Evolutionary conservation across 2,797 vertebrate genomes (phyloP).

Genomic region (Balearica regulorum): DNA sequence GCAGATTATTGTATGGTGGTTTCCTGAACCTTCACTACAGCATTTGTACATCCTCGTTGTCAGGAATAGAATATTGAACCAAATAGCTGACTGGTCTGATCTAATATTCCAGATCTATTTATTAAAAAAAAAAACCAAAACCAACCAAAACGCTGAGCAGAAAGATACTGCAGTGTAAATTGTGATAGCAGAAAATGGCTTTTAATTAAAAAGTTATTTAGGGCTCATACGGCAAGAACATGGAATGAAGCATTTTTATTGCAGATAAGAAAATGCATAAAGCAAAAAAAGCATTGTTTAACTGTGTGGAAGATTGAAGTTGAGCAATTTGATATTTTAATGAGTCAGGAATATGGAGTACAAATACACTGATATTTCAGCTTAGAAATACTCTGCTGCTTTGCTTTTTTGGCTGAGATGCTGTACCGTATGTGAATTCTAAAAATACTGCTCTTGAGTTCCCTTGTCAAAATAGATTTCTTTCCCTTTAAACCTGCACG

Average conservation of each 20-base stretch:
- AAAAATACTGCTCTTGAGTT: not conserved
- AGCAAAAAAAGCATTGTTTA: constrained; percentile 24
- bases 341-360: constrained; percentile 28
- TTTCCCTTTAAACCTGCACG: not conserved
- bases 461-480: constrained; percentile 22
- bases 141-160: not conserved
- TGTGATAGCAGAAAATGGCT: not conserved
- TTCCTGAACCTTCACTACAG: not conserved
- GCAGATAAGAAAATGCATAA: constrained; percentile 4
- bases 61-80: not conserved
- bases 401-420: constrained; percentile 40
- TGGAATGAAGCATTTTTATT: constrained; percentile 6
- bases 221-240: not conserved
- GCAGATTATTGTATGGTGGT: not conserved
- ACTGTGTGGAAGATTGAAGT: constrained; percentile 36
- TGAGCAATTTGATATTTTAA: constrained; percentile 42
- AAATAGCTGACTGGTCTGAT: not conserved
- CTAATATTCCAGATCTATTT: not conserved
- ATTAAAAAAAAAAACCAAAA: not conserved
- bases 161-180: not conserved
- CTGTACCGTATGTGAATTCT: constrained; percentile 9
- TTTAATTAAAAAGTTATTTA: constrained; percentile 45
- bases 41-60: not conserved
- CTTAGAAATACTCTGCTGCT: not conserved
- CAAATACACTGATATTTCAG: constrained; percentile 28